Base-by-base conservation (phyloP, 92 coral and sea anemone genomes). In the Ricordea florida region DNA sequence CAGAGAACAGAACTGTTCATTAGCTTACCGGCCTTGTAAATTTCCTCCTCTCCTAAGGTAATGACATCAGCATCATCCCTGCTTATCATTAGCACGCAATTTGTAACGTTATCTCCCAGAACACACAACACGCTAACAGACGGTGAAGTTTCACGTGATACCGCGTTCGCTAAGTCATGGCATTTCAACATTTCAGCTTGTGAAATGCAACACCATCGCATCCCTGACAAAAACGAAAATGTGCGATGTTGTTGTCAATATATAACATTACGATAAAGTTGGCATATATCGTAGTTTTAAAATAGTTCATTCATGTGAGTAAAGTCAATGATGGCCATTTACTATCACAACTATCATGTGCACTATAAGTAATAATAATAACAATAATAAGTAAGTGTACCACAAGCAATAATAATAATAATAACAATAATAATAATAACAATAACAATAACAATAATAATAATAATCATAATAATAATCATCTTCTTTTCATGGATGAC, bases 11-110 rank as follows among this genome's bases (percentile, higher is more conserved):
- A 9, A 7, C 6, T 16, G 14, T 41, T 3, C 81, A 0, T n/a
- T n/a, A n/a, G n/a, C n/a, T n/a, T 30, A 86, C 92, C 92, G 62
- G 87, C 92, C 18, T 44, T 62, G 46, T 86, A 86, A 33, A 86
- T 74, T 7, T 67, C 74, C 15, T 34, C 71, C 25, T 82, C 85
- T 23, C 84, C 72, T 7, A 87, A 41, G 34, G 81, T 87, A 46
- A 87, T 84, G 41, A 82, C 34, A 32, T 87, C 88, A 15, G 92
- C 87, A 36, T 41, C 53, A 1, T 56, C 66, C 15, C 62, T 33
- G 7, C 28, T 28, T 44, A 87, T 72, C 84, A 85, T 85, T 49
- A 38, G 61, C 70, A 76, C 62, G 15, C 92, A 87, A 28, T 61
- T 60, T 28, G 69, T 57, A 35, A 68, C 80, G 52, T 41, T 62